A percentile compares a stretch with the other conserved stretches of the same genome.
Evolutionary conservation across 2,797 vertebrate genomes (phyloP).

Genomic region (Cyprinodon diabolis): DNA sequence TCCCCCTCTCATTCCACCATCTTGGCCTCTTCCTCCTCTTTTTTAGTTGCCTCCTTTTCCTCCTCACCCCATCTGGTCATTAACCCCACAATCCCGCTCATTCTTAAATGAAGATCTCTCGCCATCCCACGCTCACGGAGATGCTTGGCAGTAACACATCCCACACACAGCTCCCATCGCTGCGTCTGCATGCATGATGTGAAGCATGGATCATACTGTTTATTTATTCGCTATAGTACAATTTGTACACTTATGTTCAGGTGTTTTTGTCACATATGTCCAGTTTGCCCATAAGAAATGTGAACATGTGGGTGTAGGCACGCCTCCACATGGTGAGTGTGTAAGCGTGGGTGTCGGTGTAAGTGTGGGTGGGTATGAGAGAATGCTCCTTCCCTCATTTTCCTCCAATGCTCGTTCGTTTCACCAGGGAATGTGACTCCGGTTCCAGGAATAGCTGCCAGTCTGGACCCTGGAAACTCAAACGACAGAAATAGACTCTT

Average conservation of each 20-base stretch:
- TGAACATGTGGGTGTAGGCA: constrained; percentile 22
- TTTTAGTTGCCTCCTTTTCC: constrained; percentile 54
- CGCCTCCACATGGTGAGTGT: constrained; percentile 31
- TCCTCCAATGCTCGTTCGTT: constrained; percentile 54
- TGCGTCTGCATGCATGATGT: constrained; percentile 24
- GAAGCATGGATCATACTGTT: constrained; percentile 28
- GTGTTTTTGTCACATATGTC: constrained; percentile 9
- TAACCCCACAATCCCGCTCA: constrained; percentile 60
- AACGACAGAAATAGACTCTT: constrained; percentile 81
- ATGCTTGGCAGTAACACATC: constrained; percentile 61
- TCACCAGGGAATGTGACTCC: constrained; percentile 81
- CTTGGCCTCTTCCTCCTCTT: constrained; percentile 41
- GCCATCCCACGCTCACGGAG: constrained; percentile 57
- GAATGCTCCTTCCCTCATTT: constrained; percentile 6
- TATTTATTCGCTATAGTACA: constrained; percentile 1
- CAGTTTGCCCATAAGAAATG: constrained; percentile 33
- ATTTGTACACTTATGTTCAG: constrained; percentile 4
- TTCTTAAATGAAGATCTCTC: constrained; percentile 64
- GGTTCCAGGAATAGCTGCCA: constrained; percentile 83
- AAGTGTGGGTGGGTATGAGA: constrained; percentile 27
- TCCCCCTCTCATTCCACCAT: constrained; percentile 33
- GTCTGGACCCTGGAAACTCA: constrained; percentile 87
- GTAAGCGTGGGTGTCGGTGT: constrained; percentile 39
- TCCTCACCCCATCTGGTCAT: constrained; percentile 74
- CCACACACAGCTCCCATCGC: constrained; percentile 58